phyloP scores from a whole-genome alignment of 2,888 invertebrate species.

The Alviniconcha strummeri region DNA sequence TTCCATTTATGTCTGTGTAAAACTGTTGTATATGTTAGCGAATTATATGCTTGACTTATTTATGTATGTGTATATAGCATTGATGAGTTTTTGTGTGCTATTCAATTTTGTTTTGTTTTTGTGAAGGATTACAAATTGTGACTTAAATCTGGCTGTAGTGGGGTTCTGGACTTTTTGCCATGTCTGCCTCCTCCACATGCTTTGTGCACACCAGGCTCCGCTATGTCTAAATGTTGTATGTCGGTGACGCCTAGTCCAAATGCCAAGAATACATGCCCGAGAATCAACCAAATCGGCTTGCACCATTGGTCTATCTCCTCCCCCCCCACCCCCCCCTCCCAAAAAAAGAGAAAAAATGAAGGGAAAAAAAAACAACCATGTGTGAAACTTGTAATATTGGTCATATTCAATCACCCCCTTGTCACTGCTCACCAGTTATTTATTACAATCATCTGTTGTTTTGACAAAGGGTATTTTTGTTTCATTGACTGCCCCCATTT shows the following conservation, averaged over 20 bases:
- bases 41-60: conserved; percentile 4
- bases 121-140: background rate
- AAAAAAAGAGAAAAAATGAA: too few species aligned
- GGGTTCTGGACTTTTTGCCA: conserved; percentile 11
- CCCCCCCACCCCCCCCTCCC: too few species aligned
- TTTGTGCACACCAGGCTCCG: conserved; percentile 13
- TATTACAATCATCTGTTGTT: conserved; percentile 10
- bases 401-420: too few species aligned
- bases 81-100: conserved; percentile 2
- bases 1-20: conserved; percentile 3
- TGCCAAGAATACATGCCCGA: conserved; percentile 8
- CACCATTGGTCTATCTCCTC: background rate
- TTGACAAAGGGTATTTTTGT: background rate
- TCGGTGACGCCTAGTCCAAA: conserved; percentile 17
- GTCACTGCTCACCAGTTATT: conserved; percentile 14
- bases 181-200: conserved; percentile 28
- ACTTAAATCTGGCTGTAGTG: background rate
- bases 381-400: too few species aligned
- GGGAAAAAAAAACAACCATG: too few species aligned
- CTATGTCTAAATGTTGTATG: background rate
- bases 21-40: background rate
- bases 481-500: too few species aligned
- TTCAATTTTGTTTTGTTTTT: background rate
- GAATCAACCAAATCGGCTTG: conserved; percentile 14
- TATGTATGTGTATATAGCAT: background rate